A percentile compares a stretch with the other conserved stretches of the same genome.
Evolutionary conservation across 2,797 vertebrate species (phyloP).

Genomic region (Sebastes iracundus): DNA sequence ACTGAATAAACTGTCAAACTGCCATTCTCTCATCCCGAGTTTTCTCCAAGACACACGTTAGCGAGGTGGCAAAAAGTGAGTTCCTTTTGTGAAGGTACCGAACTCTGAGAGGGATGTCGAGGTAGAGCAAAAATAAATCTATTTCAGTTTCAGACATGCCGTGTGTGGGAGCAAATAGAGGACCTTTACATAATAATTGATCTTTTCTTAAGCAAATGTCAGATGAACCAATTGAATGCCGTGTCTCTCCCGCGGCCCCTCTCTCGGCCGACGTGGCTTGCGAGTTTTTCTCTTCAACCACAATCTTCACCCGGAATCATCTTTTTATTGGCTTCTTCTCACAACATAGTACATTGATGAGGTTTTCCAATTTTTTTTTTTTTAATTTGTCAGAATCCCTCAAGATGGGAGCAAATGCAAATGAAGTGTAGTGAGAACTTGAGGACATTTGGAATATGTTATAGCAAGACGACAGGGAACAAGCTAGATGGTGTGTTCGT

Average conservation of each 20-base stretch:
- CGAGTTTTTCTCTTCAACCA: neutral
- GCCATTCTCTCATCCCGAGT: neutral
- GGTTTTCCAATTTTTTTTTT: neutral
- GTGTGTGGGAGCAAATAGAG: neutral
- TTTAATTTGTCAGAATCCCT: neutral
- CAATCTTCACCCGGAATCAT: neutral
- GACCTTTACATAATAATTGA: neutral
- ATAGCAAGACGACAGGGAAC: neutral
- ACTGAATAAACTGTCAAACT: conserved; percentile 41
- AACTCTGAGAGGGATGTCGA: conserved; percentile 3
- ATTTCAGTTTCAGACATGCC: conserved; percentile 1
- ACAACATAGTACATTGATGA: neutral
- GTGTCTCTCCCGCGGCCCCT: neutral
- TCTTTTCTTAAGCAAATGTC: conserved; percentile 14
- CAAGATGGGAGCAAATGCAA: neutral
- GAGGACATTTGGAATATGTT: neutral
- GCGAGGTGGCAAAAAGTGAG: conserved; percentile 8
- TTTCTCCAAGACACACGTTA: conserved; percentile 7
- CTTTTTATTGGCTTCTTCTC: neutral
- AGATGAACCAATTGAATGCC: neutral
- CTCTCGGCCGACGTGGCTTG: neutral
- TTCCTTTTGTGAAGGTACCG: conserved; percentile 2
- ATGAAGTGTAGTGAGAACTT: neutral
- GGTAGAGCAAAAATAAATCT: neutral
- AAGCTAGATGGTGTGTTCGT: neutral